phyloP scores from a whole-genome alignment of 2,888 invertebrate species.

The Hybos culiciformis region DNA sequence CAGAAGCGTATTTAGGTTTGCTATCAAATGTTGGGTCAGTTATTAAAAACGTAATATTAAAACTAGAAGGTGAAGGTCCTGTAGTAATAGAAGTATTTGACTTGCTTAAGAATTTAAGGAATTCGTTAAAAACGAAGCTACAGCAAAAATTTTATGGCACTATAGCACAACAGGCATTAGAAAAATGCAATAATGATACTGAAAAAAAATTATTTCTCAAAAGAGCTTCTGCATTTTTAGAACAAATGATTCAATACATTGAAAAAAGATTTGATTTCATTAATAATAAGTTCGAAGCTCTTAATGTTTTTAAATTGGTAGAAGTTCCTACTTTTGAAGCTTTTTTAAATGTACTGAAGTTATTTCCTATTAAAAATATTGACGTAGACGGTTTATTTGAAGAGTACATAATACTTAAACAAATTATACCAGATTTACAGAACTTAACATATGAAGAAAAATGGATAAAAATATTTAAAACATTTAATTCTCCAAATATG shows the following conservation, averaged over 20 bases:
- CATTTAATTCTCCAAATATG: neutral
- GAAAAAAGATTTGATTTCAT: conserved; percentile 1
- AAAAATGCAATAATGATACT: conserved; percentile 1
- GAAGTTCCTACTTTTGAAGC: neutral
- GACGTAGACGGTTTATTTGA: neutral
- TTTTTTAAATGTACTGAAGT: neutral
- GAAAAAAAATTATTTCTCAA: conserved; percentile 1
- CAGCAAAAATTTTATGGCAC: conserved; percentile 1
- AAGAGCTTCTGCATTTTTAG: conserved; percentile 2
- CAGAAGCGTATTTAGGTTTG: conserved; percentile 5
- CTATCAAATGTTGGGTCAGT: neutral
- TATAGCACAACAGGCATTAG: conserved; percentile 1
- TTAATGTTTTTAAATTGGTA: neutral
- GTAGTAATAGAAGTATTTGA: conserved; percentile 6
- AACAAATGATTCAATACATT: neutral
- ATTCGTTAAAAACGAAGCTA: conserved; percentile 3
- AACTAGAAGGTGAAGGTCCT: conserved; percentile 5
- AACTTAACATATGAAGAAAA: neutral
- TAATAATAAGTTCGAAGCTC: neutral
- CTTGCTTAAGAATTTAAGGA: neutral
- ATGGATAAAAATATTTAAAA: neutral
- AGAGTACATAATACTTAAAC: neutral
- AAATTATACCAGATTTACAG: neutral
- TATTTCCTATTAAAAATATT: neutral
- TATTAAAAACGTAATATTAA: conserved; percentile 6